A percentile compares a stretch with the other conserved stretches of the same genome.
Evolutionary conservation across 37 sponge, comb jelly and placozoan genomes (phyloP).

Genomic region (Dysidea cf. avara): DNA sequence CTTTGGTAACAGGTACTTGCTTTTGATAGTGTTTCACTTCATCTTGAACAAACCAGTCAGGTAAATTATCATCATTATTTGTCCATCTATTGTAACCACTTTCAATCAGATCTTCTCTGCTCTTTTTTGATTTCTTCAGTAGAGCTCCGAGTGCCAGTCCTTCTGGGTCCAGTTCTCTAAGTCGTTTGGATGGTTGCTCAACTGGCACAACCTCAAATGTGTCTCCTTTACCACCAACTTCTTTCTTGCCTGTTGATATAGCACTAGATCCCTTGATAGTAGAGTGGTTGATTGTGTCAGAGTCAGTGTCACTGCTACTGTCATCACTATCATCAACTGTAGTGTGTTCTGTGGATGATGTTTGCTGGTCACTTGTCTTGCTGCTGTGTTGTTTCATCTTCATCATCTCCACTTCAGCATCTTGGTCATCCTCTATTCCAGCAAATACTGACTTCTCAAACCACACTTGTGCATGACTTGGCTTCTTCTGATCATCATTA

Average conservation of each 20-base stretch:
- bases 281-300: too few species aligned
- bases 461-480: constrained; percentile 45
- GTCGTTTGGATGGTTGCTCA: constrained; percentile 4
- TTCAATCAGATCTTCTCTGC: constrained; percentile 84
- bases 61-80: constrained; percentile 75
- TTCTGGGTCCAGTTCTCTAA: constrained; percentile 67
- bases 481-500: constrained; percentile 19
- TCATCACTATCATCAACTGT: constrained; percentile 1
- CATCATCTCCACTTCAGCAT: constrained; percentile 64
- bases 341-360: not conserved
- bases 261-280: too few species aligned
- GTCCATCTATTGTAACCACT: constrained; percentile 88
- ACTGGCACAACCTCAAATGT: constrained; percentile 45
- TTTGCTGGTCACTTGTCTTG: not conserved
- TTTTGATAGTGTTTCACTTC: constrained; percentile 81
- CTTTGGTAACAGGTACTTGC: constrained; percentile 89
- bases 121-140: constrained; percentile 81
- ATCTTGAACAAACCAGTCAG: constrained; percentile 94
- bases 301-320: too few species aligned
- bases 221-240: constrained; percentile 19
- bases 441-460: constrained; percentile 58
- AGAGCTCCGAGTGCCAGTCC: constrained; percentile 87
- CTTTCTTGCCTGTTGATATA: not conserved
- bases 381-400: constrained; percentile 34
- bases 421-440: constrained; percentile 48